Percentiles rank a stretch among this genome's conserved stretches.
Conservation (phyloP, 2,113 vertebrate genomes). For the Cranoglanis bouderius region DNA sequence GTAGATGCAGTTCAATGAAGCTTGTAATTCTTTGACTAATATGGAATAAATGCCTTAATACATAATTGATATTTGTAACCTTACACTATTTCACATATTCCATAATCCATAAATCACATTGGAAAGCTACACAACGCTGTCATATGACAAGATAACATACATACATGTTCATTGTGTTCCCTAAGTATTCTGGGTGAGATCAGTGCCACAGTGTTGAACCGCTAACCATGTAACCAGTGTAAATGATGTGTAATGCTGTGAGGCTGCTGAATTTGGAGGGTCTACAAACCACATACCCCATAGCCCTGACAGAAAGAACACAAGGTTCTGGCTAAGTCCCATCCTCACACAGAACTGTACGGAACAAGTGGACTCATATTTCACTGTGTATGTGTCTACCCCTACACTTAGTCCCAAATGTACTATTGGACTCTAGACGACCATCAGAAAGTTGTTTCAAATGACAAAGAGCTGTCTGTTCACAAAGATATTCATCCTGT, state of each 20-base stretch:
- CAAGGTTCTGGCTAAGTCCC: constrained; percentile 32
- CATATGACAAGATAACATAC: neutral
- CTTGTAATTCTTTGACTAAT: neutral
- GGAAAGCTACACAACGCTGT: neutral
- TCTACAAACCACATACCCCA: constrained; percentile 4
- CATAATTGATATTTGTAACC: neutral
- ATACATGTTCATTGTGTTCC: neutral
- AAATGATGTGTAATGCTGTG: constrained; percentile 1
- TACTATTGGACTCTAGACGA: neutral
- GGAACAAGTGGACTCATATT: constrained; percentile 49
- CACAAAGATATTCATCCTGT: constrained; percentile 46
- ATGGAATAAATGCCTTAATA: neutral
- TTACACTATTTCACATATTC: neutral
- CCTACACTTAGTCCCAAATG: neutral
- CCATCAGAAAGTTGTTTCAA: constrained; percentile 39
- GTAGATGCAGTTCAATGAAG: neutral
- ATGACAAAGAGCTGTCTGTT: constrained; percentile 57
- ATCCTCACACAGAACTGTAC: constrained; percentile 30
- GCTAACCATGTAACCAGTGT: neutral
- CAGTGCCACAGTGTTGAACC: neutral
- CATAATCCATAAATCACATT: neutral
- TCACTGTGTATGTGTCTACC: constrained; percentile 30
- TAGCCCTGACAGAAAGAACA: constrained; percentile 59
- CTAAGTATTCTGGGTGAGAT: neutral
- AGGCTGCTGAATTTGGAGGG: constrained; percentile 14